Percentiles rank a stretch among this genome's conserved stretches.
Evolutionary conservation across 1,140 invertebrate species (phyloP).

Genomic region (Lepidurus packardi): DNA sequence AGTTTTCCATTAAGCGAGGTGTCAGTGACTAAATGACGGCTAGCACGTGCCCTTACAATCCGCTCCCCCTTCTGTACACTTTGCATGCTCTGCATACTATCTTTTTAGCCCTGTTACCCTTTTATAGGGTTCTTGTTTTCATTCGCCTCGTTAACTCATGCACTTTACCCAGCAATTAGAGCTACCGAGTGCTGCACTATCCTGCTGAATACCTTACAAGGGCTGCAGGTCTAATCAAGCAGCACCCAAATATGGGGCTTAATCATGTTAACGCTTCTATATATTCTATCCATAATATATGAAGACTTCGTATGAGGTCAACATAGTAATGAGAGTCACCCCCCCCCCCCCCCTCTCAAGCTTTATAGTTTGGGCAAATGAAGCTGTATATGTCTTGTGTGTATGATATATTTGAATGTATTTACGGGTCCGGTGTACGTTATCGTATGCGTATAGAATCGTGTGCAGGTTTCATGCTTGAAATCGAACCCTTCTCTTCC

Average conservation of each 20-base stretch:
- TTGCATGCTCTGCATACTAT: neutral
- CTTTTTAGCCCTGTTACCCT: neutral
- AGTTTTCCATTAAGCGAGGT: conserved; percentile 21
- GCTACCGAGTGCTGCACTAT: neutral
- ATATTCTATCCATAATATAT: neutral
- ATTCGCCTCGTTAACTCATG: neutral
- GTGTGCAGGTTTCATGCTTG: too few species aligned
- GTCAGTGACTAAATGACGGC: conserved; percentile 5
- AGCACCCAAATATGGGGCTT: neutral
- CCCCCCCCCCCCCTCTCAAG: too few species aligned
- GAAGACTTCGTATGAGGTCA: too few species aligned
- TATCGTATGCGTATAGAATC: too few species aligned
- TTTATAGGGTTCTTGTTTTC: neutral
- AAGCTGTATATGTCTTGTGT: too few species aligned
- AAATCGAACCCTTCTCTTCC: too few species aligned
- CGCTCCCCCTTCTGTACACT: neutral
- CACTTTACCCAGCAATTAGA: neutral
- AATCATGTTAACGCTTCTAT: neutral
- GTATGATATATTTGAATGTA: too few species aligned
- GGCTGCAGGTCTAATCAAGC: neutral
- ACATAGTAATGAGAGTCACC: too few species aligned
- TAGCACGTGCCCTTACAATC: neutral
- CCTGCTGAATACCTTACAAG: neutral
- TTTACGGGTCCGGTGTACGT: too few species aligned
- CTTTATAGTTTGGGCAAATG: too few species aligned